Conservation (phyloP, 92 coral and sea anemone species). For the Umimayanthus kanabou region DNA sequence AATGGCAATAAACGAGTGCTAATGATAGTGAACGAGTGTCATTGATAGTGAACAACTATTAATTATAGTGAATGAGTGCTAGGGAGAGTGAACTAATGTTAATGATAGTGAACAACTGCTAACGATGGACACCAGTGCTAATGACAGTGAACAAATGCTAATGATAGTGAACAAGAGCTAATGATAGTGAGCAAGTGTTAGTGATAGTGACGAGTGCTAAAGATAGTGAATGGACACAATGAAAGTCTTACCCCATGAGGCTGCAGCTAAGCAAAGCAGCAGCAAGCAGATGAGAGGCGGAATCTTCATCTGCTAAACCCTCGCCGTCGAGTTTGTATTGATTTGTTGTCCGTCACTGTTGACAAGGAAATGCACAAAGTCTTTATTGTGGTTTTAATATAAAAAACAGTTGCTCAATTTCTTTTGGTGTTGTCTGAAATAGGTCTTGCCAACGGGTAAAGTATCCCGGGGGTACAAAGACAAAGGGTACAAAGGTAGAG, state of each 20-base stretch:
- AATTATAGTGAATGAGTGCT: background rate
- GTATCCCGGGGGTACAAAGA: background rate
- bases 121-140: background rate
- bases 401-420: no score
- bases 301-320: slow-evolving; percentile 11
- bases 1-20: no score
- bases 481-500: no score
- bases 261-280: slow-evolving; percentile 7
- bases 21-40: no score
- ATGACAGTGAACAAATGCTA: no score
- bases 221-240: background rate
- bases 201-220: background rate
- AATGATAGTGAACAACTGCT: no score
- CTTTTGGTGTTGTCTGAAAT: no score
- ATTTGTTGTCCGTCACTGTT: background rate
- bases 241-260: slow-evolving; percentile 3
- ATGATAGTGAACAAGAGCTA: no score
- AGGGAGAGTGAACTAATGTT: background rate
- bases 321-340: background rate
- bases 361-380: background rate
- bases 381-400: no score
- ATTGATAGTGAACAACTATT: no score
- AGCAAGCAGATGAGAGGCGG: slow-evolving; percentile 2
- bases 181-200: no score
- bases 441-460: no score